phyloP scores from a whole-genome alignment of 2,113 vertebrate genomes.

The Gorsachius goisagi region DNA sequence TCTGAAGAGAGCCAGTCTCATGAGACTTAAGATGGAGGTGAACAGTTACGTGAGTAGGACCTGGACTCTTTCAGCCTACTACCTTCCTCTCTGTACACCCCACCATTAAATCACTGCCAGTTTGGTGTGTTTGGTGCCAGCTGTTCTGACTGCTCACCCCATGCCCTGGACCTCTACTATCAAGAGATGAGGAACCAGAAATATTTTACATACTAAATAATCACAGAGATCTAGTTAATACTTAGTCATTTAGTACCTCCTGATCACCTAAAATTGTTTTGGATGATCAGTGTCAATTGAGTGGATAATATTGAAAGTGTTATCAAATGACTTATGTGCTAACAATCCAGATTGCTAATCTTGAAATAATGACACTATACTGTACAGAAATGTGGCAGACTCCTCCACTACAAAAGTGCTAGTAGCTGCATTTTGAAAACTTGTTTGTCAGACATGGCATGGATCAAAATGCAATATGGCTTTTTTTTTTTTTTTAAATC shows the following conservation, averaged over 20 bases:
- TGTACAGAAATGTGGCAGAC: not conserved
- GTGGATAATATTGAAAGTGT: not conserved
- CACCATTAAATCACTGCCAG: not conserved
- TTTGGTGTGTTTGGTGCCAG: not conserved
- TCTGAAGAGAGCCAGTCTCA: not conserved
- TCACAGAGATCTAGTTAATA: not conserved
- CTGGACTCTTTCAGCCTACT: not conserved
- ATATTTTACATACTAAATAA: not conserved
- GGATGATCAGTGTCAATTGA: not conserved
- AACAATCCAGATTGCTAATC: not conserved
- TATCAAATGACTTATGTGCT: not conserved
- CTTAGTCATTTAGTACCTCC: not conserved
- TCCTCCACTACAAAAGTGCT: not conserved
- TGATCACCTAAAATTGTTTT: not conserved
- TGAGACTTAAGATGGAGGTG: not conserved
- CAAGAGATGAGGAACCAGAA: not conserved
- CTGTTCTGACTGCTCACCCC: not conserved
- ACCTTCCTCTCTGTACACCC: fast-evolving
- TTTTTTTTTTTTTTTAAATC: not conserved
- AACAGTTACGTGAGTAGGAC: not conserved
- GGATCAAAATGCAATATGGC: not conserved
- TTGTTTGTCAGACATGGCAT: not conserved
- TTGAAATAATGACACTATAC: not conserved
- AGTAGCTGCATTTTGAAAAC: not conserved
- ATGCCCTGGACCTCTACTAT: not conserved